Conservation (phyloP, 2,797 vertebrate genomes). For the Alosa sapidissima region DNA sequence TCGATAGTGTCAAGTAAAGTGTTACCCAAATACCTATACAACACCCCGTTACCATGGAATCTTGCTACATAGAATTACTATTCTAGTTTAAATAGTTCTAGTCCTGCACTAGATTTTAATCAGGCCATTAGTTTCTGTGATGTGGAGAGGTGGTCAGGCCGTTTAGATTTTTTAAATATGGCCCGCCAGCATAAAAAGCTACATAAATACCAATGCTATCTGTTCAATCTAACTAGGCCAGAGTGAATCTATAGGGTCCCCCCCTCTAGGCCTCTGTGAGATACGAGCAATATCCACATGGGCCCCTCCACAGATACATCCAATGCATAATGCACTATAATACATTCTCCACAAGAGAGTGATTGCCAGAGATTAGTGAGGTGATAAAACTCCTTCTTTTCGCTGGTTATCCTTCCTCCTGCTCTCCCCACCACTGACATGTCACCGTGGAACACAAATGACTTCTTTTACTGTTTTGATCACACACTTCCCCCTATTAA, state of each 20-base stretch:
- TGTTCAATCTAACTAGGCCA: conserved; percentile 2
- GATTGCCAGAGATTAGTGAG: not conserved
- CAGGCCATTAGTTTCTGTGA: not conserved
- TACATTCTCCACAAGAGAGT: not conserved
- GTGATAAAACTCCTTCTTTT: not conserved
- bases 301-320: not conserved
- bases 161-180: not conserved
- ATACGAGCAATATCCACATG: not conserved
- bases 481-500: not conserved
- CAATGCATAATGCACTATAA: not conserved
- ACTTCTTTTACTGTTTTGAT: conserved; percentile 18
- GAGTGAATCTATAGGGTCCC: not conserved
- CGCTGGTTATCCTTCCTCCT: not conserved
- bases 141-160: not conserved
- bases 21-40: too few species aligned
- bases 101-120: not conserved
- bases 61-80: not conserved
- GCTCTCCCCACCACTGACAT: not conserved
- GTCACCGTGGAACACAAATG: not conserved
- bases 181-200: not conserved
- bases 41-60: not conserved
- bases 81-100: not conserved
- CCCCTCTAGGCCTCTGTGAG: not conserved
- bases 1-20: too few species aligned
- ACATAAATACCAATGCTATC: not conserved